A percentile compares a stretch with the other conserved stretches of the same genome.
Evolutionary conservation across 1,140 invertebrate species (phyloP).

Genomic region (Parasteatoda tepidariorum): DNA sequence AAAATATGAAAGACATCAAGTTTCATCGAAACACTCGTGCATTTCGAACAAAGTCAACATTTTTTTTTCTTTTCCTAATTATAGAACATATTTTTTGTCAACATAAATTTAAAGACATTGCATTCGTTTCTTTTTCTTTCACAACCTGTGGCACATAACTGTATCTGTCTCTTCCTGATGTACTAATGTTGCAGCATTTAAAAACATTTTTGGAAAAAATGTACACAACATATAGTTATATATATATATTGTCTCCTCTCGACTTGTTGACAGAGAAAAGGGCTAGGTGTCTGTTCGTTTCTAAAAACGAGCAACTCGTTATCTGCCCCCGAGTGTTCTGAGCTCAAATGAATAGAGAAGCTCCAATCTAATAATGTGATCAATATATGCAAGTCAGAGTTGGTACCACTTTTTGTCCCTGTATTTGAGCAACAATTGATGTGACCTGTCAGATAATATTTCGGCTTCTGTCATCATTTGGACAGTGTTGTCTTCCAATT

Average conservation of each 20-base stretch:
- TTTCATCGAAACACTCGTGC: slow-evolving; percentile 47
- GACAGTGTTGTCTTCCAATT: slow-evolving; percentile 90
- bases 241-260: too few species aligned
- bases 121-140: slow-evolving; percentile 11
- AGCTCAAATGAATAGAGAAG: slow-evolving; percentile 52
- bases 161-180: background rate
- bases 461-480: slow-evolving; percentile 92
- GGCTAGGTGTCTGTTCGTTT: slow-evolving; percentile 44
- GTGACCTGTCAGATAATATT: slow-evolving; percentile 85
- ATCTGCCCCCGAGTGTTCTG: slow-evolving; percentile 9
- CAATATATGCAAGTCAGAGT: slow-evolving; percentile 76
- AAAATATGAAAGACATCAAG: slow-evolving; percentile 60
- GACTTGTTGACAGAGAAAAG: slow-evolving; percentile 40
- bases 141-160: background rate
- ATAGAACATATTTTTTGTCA: slow-evolving; percentile 49
- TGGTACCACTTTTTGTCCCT: slow-evolving; percentile 99
- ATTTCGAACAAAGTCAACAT: slow-evolving; percentile 47
- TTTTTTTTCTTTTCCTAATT: slow-evolving; percentile 35
- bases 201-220: slow-evolving; percentile 43
- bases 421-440: slow-evolving; percentile 96
- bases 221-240: slow-evolving; percentile 48
- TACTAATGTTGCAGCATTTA: slow-evolving; percentile 41
- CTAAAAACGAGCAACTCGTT: slow-evolving; percentile 33
- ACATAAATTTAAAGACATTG: slow-evolving; percentile 57
- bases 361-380: slow-evolving; percentile 37